phyloP scores from a whole-genome alignment of 2,888 invertebrate species.

The Therioaphis trifolii region DNA sequence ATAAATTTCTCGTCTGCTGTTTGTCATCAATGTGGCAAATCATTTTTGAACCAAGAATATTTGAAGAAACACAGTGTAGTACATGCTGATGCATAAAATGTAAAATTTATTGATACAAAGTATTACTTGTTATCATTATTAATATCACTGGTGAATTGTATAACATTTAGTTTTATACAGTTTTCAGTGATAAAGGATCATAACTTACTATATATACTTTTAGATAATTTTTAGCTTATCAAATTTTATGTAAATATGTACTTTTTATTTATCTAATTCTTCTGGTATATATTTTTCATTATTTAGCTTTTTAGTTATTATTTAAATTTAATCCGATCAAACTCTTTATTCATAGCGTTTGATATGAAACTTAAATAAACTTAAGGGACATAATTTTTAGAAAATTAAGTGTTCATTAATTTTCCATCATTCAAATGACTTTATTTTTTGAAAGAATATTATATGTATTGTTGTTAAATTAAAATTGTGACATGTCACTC shows the following conservation, averaged over 20 bases:
- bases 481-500: too few relatives aligned
- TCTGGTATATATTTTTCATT: not conserved
- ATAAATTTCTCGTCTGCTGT: conserved; percentile 64
- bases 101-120: not conserved
- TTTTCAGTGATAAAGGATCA: too few relatives aligned
- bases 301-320: conserved; percentile 20
- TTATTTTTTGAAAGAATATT: too few relatives aligned
- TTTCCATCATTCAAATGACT: too few relatives aligned
- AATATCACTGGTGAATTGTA: not conserved
- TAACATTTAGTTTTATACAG: not conserved
- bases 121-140: not conserved
- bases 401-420: too few relatives aligned
- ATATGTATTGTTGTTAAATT: too few relatives aligned
- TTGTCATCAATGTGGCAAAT: conserved; percentile 65
- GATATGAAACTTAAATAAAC: too few relatives aligned
- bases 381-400: too few relatives aligned
- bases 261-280: not conserved
- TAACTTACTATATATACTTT: not conserved
- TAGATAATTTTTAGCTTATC: conserved; percentile 1
- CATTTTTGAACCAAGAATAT: conserved; percentile 65
- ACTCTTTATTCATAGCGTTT: too few relatives aligned
- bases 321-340: not conserved
- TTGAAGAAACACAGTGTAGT: conserved; percentile 65
- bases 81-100: conserved; percentile 60
- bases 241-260: conserved; percentile 35